These are phyloP conservation scores for Heliconius nattereri DNA, from an alignment of 1,140 invertebrate species.

Conservation along the genomic window DNA sequence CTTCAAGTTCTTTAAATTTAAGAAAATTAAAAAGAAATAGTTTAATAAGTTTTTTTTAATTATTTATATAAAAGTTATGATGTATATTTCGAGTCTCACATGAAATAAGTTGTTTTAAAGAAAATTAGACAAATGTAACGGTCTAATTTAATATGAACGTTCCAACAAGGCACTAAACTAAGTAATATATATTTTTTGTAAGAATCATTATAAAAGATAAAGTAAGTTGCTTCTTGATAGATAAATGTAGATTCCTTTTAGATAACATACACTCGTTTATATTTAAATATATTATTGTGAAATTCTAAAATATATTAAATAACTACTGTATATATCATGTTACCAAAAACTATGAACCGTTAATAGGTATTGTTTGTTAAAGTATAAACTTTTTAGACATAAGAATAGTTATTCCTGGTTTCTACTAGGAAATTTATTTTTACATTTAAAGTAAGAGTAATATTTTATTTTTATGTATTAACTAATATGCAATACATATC, in stretches of 20 bases:
- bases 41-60: not conserved
- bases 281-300: not conserved
- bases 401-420: constrained; percentile 75
- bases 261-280: not conserved
- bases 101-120: not conserved
- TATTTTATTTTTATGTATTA: constrained; percentile 78
- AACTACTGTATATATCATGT: constrained; percentile 64
- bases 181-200: not conserved
- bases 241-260: not conserved
- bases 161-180: not conserved
- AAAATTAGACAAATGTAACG: not conserved
- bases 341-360: constrained; percentile 74
- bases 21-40: too few species aligned
- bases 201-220: not conserved
- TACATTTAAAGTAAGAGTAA: constrained; percentile 70
- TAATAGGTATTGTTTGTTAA: constrained; percentile 73
- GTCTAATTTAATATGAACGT: not conserved
- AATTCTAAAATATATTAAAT: constrained; percentile 16
- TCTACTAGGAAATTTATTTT: constrained; percentile 75
- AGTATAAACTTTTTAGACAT: constrained; percentile 68
- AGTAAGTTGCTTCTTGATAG: not conserved
- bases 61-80: not conserved
- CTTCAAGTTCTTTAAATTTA: too few species aligned
- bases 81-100: not conserved
- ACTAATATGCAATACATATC: constrained; percentile 78